These are phyloP conservation scores for Leiothrix lutea DNA, from an alignment of 2,113 vertebrate genomes.

Conservation along the genomic window DNA sequence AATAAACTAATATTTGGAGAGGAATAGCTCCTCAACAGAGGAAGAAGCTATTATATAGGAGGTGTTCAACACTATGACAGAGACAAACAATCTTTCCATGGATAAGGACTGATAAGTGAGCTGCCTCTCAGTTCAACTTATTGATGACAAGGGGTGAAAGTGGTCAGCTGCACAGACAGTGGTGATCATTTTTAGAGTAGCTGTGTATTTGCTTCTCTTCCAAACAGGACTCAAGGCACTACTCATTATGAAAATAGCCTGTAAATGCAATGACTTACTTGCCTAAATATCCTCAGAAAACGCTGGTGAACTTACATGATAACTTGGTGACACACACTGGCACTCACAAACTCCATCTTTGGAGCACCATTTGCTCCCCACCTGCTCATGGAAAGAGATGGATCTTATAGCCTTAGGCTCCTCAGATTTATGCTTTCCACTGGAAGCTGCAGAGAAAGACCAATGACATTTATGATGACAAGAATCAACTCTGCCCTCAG, in stretches of 20 bases:
- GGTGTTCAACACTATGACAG: neutral
- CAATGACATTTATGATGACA: neutral
- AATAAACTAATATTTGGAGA: constrained; percentile 1
- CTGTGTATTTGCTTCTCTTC: neutral
- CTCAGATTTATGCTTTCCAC: neutral
- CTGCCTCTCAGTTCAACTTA: neutral
- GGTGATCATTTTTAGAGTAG: neutral
- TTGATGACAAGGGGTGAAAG: neutral
- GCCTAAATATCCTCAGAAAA: neutral
- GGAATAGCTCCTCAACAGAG: neutral
- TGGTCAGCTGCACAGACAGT: neutral
- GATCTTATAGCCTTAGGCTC: neutral
- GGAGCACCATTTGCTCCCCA: neutral
- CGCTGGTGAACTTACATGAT: neutral
- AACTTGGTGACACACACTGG: neutral
- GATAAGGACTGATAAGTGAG: neutral
- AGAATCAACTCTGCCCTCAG: neutral
- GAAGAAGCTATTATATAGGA: neutral
- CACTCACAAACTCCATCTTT: neutral
- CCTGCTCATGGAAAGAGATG: neutral
- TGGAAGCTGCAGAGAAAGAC: neutral
- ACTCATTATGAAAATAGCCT: neutral
- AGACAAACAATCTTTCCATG: neutral
- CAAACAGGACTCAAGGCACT: neutral
- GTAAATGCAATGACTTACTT: neutral